phyloP scores from a whole-genome alignment of 2,113 vertebrate species.

The Pseudopodoces humilis region DNA sequence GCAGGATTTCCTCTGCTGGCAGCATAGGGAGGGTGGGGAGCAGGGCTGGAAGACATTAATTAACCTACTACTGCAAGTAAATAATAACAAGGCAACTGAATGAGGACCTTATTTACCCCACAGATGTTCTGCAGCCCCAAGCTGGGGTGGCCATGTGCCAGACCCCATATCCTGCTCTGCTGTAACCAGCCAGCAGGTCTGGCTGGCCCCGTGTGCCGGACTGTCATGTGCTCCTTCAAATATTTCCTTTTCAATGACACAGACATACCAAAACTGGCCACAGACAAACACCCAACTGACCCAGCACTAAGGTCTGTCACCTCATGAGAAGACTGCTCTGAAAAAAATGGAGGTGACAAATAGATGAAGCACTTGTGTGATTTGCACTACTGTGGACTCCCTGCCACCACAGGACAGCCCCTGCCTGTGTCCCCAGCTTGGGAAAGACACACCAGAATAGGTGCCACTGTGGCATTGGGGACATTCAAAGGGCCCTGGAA shows the following conservation, averaged over 20 bases:
- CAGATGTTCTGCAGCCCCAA: background rate
- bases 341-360: background rate
- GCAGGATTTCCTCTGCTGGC: background rate
- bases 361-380: background rate
- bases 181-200: background rate
- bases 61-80: background rate
- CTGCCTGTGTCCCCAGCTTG: background rate
- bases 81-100: background rate
- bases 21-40: background rate
- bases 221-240: accelerated
- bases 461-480: accelerated
- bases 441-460: background rate
- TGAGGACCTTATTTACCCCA: background rate
- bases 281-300: background rate
- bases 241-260: background rate
- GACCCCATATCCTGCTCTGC: background rate
- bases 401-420: accelerated
- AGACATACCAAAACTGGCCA: background rate
- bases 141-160: background rate
- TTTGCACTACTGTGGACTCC: background rate
- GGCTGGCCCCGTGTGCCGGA: background rate
- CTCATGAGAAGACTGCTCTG: accelerated
- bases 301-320: accelerated
- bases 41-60: background rate
- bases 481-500: background rate